These are phyloP conservation scores for Vidua chalybeata DNA, from an alignment of 2,113 vertebrate species.

Conservation along the genomic window DNA sequence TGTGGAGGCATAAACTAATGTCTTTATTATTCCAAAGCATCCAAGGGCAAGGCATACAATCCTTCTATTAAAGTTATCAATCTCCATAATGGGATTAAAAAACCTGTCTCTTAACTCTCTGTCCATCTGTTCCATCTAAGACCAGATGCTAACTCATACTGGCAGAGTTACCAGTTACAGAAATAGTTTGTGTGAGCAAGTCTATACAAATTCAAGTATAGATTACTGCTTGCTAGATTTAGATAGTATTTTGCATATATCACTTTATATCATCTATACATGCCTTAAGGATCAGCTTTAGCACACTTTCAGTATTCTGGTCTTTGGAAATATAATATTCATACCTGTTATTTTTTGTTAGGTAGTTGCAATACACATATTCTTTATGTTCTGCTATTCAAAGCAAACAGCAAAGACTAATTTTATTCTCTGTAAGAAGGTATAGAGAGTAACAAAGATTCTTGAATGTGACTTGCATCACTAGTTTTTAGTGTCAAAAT, in stretches of 20 bases:
- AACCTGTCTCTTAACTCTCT: not conserved
- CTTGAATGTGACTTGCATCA: not conserved
- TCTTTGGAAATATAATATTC: not conserved
- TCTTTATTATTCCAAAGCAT: not conserved
- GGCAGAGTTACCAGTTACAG: not conserved
- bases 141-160: not conserved
- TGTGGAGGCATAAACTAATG: not conserved
- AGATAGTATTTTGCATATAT: not conserved
- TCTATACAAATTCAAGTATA: not conserved
- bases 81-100: not conserved
- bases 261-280: not conserved
- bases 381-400: not conserved
- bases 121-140: not conserved
- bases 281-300: not conserved
- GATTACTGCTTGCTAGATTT: not conserved
- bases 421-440: not conserved
- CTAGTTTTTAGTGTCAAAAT: not conserved
- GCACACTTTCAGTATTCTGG: not conserved
- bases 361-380: not conserved
- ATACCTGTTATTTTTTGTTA: not conserved
- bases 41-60: not conserved
- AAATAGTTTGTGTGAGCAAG: not conserved
- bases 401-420: not conserved
- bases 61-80: not conserved
- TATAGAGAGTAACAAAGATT: not conserved